These are phyloP conservation scores for Saccostrea glomerata DNA, from an alignment of 1,140 invertebrate genomes.

Conservation along the genomic window DNA sequence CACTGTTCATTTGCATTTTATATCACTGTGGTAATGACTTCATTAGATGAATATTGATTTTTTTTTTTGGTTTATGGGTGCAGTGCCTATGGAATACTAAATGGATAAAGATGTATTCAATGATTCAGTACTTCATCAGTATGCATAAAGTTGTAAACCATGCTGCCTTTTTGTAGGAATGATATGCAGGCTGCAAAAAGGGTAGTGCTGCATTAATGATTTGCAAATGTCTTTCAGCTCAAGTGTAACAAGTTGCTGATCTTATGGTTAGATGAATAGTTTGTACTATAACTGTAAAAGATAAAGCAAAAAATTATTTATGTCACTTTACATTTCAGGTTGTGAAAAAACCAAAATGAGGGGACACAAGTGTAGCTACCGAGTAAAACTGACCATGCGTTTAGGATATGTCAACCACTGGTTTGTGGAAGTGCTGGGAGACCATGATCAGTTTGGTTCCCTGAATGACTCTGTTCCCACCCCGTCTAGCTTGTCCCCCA, in stretches of 20 bases:
- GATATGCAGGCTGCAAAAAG: not conserved
- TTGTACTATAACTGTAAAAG: not conserved
- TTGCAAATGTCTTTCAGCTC: not conserved
- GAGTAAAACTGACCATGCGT: slow-evolving; percentile 75
- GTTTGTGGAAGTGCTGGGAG: slow-evolving; percentile 75
- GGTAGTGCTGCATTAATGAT: not conserved
- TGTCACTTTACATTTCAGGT: slow-evolving; percentile 61
- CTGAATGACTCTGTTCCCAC: slow-evolving; percentile 47
- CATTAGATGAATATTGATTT: slow-evolving; percentile 33
- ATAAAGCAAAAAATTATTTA: not conserved
- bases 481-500: slow-evolving; percentile 47
- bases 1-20: slow-evolving; percentile 2
- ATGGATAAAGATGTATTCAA: slow-evolving; percentile 10
- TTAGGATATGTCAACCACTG: slow-evolving; percentile 74
- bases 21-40: slow-evolving; percentile 14
- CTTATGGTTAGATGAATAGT: not conserved
- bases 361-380: slow-evolving; percentile 74
- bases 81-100: slow-evolving; percentile 22
- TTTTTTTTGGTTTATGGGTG: not conserved
- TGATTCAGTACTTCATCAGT: not conserved
- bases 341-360: slow-evolving; percentile 75
- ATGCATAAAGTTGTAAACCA: not conserved
- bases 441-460: slow-evolving; percentile 65
- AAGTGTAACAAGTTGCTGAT: not conserved
- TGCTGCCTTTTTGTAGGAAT: not conserved